Conservation (phyloP, 2,888 invertebrate genomes). For the Gisinianus flammeolus region DNA sequence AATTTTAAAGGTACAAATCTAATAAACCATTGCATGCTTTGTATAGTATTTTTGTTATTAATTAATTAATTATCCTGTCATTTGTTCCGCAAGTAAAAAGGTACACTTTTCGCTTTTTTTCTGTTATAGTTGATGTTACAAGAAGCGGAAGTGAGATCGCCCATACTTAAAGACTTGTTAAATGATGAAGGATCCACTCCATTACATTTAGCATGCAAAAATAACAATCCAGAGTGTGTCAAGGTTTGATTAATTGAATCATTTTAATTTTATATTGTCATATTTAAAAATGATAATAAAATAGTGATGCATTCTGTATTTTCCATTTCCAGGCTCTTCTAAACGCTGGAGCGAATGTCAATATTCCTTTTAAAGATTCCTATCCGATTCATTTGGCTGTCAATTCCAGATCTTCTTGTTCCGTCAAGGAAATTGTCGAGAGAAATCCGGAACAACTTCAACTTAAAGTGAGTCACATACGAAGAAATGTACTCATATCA, state of each 20-base stretch:
- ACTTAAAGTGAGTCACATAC: conserved; percentile 35
- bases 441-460: conserved; percentile 42
- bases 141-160: conserved; percentile 22
- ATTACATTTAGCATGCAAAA: conserved; percentile 51
- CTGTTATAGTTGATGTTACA: conserved; percentile 41
- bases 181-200: conserved; percentile 53
- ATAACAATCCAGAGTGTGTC: conserved; percentile 43
- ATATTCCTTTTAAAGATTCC: conserved; percentile 38
- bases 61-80: too few species aligned
- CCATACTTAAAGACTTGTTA: conserved; percentile 41
- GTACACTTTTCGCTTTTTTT: too few species aligned
- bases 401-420: conserved; percentile 44
- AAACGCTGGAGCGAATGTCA: conserved; percentile 43
- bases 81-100: too few species aligned
- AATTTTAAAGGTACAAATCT: conserved; percentile 39
- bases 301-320: too few species aligned
- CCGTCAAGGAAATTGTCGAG: conserved; percentile 46
- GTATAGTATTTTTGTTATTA: too few species aligned
- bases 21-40: too few species aligned
- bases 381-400: conserved; percentile 52
- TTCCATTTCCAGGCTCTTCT: conserved; percentile 34
- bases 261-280: not conserved
- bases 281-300: too few species aligned
- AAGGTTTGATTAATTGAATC: conserved; percentile 44
- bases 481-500: not conserved